These are phyloP conservation scores for Tanaodytes sp. DNA, from an alignment of 2,888 invertebrate species.

Conservation along the genomic window DNA sequence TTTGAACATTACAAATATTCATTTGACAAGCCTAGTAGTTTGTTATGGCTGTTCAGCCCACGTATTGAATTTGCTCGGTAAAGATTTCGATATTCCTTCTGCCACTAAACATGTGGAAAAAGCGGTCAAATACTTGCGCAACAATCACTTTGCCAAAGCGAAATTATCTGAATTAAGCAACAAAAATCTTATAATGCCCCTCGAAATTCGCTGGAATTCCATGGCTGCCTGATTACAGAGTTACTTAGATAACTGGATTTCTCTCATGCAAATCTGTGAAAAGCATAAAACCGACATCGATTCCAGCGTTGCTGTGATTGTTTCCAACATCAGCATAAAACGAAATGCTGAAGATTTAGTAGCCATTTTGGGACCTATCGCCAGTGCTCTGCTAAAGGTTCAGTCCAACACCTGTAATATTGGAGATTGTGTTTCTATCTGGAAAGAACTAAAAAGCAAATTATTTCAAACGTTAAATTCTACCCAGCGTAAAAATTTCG, in stretches of 20 bases:
- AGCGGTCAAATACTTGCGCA: constrained; percentile 12
- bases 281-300: background rate
- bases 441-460: constrained; percentile 2
- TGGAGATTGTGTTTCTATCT: background rate
- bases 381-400: constrained; percentile 1
- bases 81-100: constrained; percentile 13
- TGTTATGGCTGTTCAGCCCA: constrained; percentile 20
- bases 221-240: background rate
- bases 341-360: background rate
- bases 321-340: background rate
- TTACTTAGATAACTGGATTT: background rate
- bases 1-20: too few species aligned
- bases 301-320: background rate
- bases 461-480: constrained; percentile 4
- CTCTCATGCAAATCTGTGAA: background rate
- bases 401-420: constrained; percentile 4
- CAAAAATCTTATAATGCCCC: background rate
- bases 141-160: constrained; percentile 16
- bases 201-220: background rate
- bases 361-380: too few species aligned
- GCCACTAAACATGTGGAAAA: constrained; percentile 10
- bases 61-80: constrained; percentile 6
- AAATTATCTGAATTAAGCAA: too few species aligned
- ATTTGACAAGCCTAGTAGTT: too few species aligned
- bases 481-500: constrained; percentile 3